Evolutionary conservation across 2,888 invertebrate species (phyloP), one percentile per base, ranked within the genome.

Genomic region (Peribatodes rhomboidaria): DNA sequence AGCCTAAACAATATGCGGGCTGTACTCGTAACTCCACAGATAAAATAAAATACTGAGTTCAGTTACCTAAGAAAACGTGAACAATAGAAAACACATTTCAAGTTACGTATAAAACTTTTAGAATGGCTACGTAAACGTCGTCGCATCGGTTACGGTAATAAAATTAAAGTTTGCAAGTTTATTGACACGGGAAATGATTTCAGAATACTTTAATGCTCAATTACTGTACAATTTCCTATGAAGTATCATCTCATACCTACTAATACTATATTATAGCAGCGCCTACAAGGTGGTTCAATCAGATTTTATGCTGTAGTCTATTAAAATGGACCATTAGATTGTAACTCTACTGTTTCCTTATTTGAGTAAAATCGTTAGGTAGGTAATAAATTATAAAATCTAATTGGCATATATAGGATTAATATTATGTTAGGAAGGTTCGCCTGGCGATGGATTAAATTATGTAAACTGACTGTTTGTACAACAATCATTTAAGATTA

Each of bases 81-180:
- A 47, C 39, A 67, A 44, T 49, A 54, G 59, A 50, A 52, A 44
- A 57, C 22, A 55, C 31, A 39, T 53, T 27, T 46, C 31, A 49
- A 55, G 33, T 53, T 60, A 56, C 57, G 57, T 61, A 49, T 31
- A 16, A 16, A 31, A 3, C 20, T 44, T 31, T 61, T 58, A 14
- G 10, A n/a, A 22, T 65, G 60, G 67, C 55, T 16, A 22, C 11
- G 57, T 68, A 63, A 75, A 73, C 70, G 54, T 67, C 58, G 18
- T 46, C 55, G 74, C 74, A 75, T 78, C 75, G 63, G 77, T 77
- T 77, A 75, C 75, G 74, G 75, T 76, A 69, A 65, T 73, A 76
- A 78, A 73, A 69, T 72, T 76, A 78, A 74, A 75, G 71, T 68
- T 68, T 67, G 49, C 41, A 68, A 77, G 86, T 84, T 84, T 85